Conservation (phyloP, 2,113 vertebrate genomes). For the Aegotheles bennettii region DNA sequence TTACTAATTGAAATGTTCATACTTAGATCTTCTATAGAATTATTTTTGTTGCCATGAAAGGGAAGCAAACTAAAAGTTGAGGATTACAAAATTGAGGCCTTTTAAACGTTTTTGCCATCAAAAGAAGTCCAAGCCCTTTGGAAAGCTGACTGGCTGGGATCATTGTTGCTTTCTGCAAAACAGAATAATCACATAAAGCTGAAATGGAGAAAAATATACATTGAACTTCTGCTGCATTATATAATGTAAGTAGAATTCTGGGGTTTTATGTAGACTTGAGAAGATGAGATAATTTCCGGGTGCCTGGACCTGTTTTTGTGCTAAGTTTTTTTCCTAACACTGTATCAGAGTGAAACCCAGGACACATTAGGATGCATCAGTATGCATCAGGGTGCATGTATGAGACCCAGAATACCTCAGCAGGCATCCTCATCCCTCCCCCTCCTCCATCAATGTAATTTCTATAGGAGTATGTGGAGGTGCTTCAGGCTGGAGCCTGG, state of each 20-base stretch:
- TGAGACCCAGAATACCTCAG: not conserved
- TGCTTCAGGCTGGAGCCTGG: not conserved
- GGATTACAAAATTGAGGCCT: not conserved
- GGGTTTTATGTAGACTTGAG: not conserved
- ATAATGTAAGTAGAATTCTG: not conserved
- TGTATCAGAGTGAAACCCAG: not conserved
- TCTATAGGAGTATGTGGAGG: not conserved
- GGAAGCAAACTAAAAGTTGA: not conserved
- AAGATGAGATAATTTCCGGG: not conserved
- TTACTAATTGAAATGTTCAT: not conserved
- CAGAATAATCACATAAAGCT: not conserved
- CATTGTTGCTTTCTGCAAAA: not conserved
- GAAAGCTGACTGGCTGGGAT: not conserved
- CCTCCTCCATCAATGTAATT: not conserved
- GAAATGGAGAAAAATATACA: not conserved
- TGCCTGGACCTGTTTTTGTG: not conserved
- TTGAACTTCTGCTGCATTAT: not conserved
- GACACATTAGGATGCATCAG: not conserved
- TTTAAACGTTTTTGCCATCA: not conserved
- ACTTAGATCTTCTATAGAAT: not conserved
- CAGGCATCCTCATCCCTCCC: not conserved
- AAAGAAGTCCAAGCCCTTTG: not conserved
- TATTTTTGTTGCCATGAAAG: not conserved
- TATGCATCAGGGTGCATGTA: not conserved
- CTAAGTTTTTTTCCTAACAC: accelerated